Conservation (phyloP, 2,113 vertebrate genomes). For the Laticauda colubrina region DNA sequence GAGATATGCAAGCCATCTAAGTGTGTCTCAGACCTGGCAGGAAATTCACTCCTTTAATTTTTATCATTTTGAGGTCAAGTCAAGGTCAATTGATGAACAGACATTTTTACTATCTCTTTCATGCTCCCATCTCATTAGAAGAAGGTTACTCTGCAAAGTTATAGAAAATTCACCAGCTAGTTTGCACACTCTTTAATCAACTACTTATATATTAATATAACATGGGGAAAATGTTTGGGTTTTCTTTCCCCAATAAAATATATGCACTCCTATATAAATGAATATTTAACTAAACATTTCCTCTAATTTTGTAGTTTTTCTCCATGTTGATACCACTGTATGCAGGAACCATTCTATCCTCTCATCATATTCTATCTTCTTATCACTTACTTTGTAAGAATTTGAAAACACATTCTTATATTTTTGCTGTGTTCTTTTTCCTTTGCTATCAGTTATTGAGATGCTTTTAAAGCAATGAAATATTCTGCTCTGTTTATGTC, state of each 20-base stretch:
- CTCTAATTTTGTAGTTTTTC: neutral
- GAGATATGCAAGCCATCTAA: neutral
- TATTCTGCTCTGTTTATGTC: neutral
- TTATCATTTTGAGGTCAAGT: neutral
- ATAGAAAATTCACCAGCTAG: neutral
- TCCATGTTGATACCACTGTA: neutral
- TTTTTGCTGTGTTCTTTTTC: neutral
- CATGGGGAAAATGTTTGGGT: neutral
- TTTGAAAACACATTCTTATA: neutral
- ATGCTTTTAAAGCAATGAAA: neutral
- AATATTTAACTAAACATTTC: neutral
- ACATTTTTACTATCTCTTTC: neutral
- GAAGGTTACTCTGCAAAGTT: neutral
- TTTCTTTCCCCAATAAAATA: neutral
- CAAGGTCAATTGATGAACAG: neutral
- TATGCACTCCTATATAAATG: neutral
- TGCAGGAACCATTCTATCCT: neutral
- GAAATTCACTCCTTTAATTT: neutral
- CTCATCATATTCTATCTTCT: neutral
- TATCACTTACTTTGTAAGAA: neutral
- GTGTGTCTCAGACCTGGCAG: neutral
- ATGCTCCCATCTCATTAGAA: neutral
- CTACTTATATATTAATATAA: neutral
- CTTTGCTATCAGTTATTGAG: neutral
- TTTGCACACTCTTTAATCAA: neutral